A percentile compares a stretch with the other conserved stretches of the same genome.
Evolutionary conservation across 2,797 vertebrate genomes (phyloP).

Genomic region (Cryptoprocta ferox): DNA sequence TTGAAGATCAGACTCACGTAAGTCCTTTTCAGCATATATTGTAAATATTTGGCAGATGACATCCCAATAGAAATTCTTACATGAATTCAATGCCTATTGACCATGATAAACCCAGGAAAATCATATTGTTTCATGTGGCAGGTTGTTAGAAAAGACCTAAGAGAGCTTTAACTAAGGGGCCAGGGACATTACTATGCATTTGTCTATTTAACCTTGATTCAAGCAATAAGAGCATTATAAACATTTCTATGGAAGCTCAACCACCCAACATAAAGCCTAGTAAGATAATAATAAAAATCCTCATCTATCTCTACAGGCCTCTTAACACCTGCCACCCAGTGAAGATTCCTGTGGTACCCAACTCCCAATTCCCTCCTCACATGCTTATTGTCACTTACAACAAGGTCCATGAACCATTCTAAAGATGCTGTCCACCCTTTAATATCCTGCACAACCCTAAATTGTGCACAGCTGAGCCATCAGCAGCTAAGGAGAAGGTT

Average conservation of each 20-base stretch:
- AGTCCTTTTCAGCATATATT: conserved; percentile 51
- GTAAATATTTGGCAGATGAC: conserved; percentile 60
- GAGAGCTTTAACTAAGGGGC: conserved; percentile 77
- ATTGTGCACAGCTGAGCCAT: conserved; percentile 79
- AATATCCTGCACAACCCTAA: conserved; percentile 68
- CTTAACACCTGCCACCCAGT: conserved; percentile 81
- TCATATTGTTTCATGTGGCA: conserved; percentile 68
- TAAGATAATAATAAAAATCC: conserved; percentile 76
- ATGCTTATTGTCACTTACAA: conserved; percentile 64
- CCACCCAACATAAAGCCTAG: conserved; percentile 73
- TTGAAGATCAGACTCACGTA: background rate
- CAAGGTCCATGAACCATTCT: conserved; percentile 75
- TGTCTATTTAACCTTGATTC: conserved; percentile 84
- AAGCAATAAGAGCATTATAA: conserved; percentile 79
- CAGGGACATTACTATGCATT: conserved; percentile 81
- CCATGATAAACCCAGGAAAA: conserved; percentile 71
- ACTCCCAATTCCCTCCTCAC: conserved; percentile 65
- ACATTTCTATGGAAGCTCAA: conserved; percentile 79
- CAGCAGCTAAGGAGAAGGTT: conserved; percentile 62
- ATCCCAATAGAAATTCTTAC: conserved; percentile 67
- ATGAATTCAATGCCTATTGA: conserved; percentile 72
- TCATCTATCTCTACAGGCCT: conserved; percentile 74
- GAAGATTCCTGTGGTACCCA: conserved; percentile 68
- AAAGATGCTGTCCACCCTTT: conserved; percentile 74
- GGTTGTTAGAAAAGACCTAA: conserved; percentile 74